Base-by-base conservation (phyloP, 2,888 invertebrate species). In the Tenthredo amoena region DNA sequence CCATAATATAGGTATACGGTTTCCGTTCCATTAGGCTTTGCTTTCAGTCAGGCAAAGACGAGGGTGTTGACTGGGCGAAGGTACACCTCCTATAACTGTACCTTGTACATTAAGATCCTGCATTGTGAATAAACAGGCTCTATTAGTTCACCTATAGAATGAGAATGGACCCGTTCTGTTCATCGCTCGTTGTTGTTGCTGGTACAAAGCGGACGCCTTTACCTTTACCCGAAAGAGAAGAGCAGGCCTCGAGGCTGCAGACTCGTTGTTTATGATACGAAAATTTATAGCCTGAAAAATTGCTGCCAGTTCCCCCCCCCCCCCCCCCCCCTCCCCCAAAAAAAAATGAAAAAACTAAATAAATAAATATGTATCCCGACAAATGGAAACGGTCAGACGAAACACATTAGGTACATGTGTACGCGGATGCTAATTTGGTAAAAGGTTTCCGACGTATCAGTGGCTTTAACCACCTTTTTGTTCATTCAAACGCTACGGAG, bases 11-110 rank as follows among this genome's bases (percentile, higher is more conserved):
- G 55, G 55, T 55, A 40, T 37, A 71, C 82, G 82, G 47, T 83
- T 85, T 85, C 85, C 82, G 85, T 85, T 85, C 85, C 85, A 85
- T 85, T 85, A 85, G 81, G 85, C 65, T 85, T 55, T 47, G 85
- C 85, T 85, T 85, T 85, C 85, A 85, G 82, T 55, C 71, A 43
- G 71, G 71, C 21, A 71, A 85, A 85, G 85, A 85, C 82, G 85
- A 82, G 85, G 85, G 85, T 85, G 81, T 82, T 82, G 82, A 68
- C 81, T 34, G 31, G 43, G 68, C 50, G 21, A 31, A 47, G 83
- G 62, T 81, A 81, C 58, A 55, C 55, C 58, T 26, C 55, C 77
- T 77, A 55, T 77, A 77, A 81, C 62, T 40, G 81, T 81, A 81
- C 81, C 81, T 81, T 81, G 85, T 85, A 85, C 85, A 85, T 85